Base-by-base conservation (phyloP, 2,888 invertebrate genomes). In the Drosophila mettleri region DNA sequence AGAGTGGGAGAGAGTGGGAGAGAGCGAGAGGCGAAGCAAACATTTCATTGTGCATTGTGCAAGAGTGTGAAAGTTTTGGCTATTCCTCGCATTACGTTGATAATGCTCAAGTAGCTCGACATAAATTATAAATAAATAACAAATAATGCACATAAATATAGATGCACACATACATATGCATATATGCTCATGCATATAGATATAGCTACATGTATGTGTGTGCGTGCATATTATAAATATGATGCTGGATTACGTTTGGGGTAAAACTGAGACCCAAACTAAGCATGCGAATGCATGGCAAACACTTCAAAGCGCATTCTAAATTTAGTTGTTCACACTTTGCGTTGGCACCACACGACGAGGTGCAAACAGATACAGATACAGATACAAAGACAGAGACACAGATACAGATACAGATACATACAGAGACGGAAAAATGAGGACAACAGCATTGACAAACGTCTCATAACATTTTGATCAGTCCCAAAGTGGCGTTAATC, bases 261-360 rank as follows among this genome's bases (percentile, higher is more conserved):
- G 14, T 18, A 34, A 53, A 66, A 58, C 45, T 31, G 45, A 57
- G 41, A 52, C 29, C 16, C 10, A 49, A 57, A 31, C 71, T 38
- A 39, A 51, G 49, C 24, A 46, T 55, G 29, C 36, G 43, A 63
- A 46, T 61, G 61, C 62, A 16, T 24, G 49, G 51, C 74, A 55
- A 63, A 62, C 69, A 86, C 51, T 74, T 86, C 60, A 76, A 88
- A 80, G 83, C 74, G 65, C 34, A 43, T 58, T 83, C 82, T 83
- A 88, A 88, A 77, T 86, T 77, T 83, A 83, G 84, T 69, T 39
- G 59, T 74, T 86, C 77, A 86, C 86, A 88, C 82, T 88, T 86
- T 83, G 88, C 82, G 82, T 83, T 83, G 88, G 88, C 80, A 83
- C 54, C 60, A 52, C 51, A 64, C 34, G 8, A 29, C 29, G 8